A percentile compares a stretch with the other conserved stretches of the same genome.
These are phyloP conservation scores for Zapornia atra DNA, from an alignment of 2,113 vertebrate genomes.

Conservation along the genomic window DNA sequence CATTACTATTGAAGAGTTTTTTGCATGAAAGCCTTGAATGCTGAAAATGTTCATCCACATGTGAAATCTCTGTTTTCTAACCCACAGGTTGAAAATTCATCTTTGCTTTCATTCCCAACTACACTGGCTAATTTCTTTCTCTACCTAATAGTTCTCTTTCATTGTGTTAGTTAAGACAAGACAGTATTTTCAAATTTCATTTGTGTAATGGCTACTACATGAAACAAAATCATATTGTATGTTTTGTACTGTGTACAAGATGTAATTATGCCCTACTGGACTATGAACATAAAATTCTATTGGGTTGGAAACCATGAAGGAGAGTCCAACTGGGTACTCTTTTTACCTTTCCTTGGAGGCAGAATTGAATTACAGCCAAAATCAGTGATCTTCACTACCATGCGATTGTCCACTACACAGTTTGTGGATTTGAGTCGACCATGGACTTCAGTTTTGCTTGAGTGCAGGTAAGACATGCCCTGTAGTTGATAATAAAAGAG, in stretches of 20 bases:
- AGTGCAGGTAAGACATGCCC: constrained; percentile 98
- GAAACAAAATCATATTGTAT: neutral
- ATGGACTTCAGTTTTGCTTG: constrained; percentile 90
- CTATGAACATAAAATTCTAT: neutral
- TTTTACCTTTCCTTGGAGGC: constrained; percentile 82
- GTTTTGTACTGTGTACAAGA: neutral
- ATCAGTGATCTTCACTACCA: constrained; percentile 99
- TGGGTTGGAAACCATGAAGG: neutral
- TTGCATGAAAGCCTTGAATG: neutral
- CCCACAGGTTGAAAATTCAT: neutral
- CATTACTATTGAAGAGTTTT: neutral
- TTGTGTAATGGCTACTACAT: neutral
- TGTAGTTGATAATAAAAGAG: constrained; percentile 49
- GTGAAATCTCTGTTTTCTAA: neutral
- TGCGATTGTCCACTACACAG: constrained; percentile 94
- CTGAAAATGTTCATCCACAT: neutral
- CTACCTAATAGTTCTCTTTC: neutral
- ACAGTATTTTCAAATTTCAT: neutral
- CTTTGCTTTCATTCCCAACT: neutral
- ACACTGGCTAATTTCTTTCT: neutral
- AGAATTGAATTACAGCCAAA: constrained; percentile 94
- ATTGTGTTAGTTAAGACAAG: neutral
- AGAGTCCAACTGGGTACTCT: neutral
- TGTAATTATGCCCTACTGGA: neutral
- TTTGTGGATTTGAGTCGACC: constrained; percentile 96